These are phyloP conservation scores for Garra rufa DNA, from an alignment of 2,113 vertebrate genomes.

Conservation along the genomic window DNA sequence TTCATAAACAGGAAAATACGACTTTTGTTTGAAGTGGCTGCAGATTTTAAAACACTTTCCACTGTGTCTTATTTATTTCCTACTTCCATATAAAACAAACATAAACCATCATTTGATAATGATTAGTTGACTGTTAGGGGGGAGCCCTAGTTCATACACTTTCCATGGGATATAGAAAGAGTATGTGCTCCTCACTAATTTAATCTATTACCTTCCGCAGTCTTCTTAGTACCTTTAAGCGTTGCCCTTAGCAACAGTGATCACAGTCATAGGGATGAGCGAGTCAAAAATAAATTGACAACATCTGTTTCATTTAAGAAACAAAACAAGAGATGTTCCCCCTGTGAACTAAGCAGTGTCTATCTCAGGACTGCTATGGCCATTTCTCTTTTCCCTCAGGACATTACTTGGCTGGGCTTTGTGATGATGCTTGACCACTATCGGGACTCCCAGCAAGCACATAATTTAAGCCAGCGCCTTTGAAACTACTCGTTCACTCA, in stretches of 20 bases:
- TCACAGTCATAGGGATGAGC: background rate
- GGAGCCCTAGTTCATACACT: too few species aligned
- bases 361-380: background rate
- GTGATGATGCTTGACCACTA: background rate
- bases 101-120: background rate
- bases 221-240: slow-evolving; percentile 25
- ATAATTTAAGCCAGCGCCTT: background rate
- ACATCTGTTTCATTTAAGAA: background rate
- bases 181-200: slow-evolving; percentile 59
- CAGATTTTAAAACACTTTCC: background rate
- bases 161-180: background rate
- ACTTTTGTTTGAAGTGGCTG: background rate
- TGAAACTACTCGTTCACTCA: background rate
- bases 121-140: too few species aligned
- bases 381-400: background rate
- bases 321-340: background rate
- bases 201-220: slow-evolving; percentile 60
- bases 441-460: background rate
- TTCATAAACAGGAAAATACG: background rate
- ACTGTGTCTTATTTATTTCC: background rate
- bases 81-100: background rate
- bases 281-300: background rate
- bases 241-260: background rate
- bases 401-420: background rate
- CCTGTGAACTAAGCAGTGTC: background rate